These are phyloP conservation scores for Notothenia coriiceps DNA, from an alignment of 2,113 vertebrate species.

Conservation along the genomic window DNA sequence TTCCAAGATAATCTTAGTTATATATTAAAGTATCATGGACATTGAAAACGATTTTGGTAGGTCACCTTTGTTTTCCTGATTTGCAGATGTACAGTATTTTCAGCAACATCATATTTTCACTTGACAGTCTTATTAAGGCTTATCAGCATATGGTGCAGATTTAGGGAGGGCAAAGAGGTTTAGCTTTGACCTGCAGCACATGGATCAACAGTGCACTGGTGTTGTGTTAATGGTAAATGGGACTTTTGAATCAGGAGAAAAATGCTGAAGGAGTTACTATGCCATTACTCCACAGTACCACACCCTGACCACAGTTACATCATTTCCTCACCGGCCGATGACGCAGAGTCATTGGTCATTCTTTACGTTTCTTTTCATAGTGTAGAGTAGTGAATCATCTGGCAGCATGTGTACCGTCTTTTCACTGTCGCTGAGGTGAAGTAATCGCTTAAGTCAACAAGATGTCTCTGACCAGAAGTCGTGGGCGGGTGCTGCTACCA, in stretches of 20 bases:
- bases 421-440: slow-evolving; percentile 28
- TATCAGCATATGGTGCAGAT: slow-evolving; percentile 19
- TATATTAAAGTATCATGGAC: not conserved
- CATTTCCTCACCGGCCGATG: slow-evolving; percentile 1
- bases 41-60: not conserved
- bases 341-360: slow-evolving; percentile 16
- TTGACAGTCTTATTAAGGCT: not conserved
- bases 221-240: not conserved
- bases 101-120: not conserved
- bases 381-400: slow-evolving; percentile 25
- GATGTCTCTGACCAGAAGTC: slow-evolving; percentile 40
- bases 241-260: not conserved
- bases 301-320: slow-evolving; percentile 38
- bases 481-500: slow-evolving; percentile 26
- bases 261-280: not conserved
- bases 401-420: not conserved
- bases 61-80: not conserved
- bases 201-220: not conserved
- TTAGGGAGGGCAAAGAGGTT: slow-evolving; percentile 11
- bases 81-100: not conserved
- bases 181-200: not conserved
- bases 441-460: slow-evolving; percentile 46
- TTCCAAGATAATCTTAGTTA: not conserved
- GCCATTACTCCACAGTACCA: not conserved
- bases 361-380: slow-evolving; percentile 16